A percentile compares a stretch with the other conserved stretches of the same genome.
phyloP scores from a whole-genome alignment of 1,140 invertebrate species.

The Drusus annulatus region DNA sequence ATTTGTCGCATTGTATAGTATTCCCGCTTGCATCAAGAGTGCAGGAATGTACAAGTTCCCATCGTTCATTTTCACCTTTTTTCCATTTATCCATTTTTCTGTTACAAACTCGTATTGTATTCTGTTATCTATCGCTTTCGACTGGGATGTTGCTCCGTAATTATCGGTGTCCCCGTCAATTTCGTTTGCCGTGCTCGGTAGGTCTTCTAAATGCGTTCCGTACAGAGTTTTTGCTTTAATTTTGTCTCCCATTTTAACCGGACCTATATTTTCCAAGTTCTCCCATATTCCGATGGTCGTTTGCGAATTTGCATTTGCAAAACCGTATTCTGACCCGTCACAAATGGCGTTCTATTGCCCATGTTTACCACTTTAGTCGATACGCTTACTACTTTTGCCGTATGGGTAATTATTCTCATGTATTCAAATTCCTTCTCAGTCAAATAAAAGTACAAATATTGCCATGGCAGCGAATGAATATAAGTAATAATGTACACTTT shows the following conservation, averaged over 20 bases:
- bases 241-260: not conserved
- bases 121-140: not conserved
- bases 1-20: not conserved
- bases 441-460: not conserved
- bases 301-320: not conserved
- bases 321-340: not conserved
- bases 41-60: not conserved
- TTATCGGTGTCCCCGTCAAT: not conserved
- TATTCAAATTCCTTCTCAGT: slow-evolving; percentile 19
- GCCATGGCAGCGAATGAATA: slow-evolving; percentile 1
- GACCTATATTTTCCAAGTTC: not conserved
- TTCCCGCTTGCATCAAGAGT: not conserved
- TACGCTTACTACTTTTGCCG: not conserved
- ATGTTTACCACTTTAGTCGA: not conserved
- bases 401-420: not conserved
- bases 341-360: not conserved
- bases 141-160: not conserved
- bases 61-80: not conserved
- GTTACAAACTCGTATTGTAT: not conserved
- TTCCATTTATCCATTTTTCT: not conserved
- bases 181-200: not conserved
- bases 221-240: not conserved
- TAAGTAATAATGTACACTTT: not conserved
- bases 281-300: not conserved
- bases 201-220: not conserved